These are phyloP conservation scores for Edolisoma coerulescens DNA, from an alignment of 2,113 vertebrate genomes.

Conservation along the genomic window DNA sequence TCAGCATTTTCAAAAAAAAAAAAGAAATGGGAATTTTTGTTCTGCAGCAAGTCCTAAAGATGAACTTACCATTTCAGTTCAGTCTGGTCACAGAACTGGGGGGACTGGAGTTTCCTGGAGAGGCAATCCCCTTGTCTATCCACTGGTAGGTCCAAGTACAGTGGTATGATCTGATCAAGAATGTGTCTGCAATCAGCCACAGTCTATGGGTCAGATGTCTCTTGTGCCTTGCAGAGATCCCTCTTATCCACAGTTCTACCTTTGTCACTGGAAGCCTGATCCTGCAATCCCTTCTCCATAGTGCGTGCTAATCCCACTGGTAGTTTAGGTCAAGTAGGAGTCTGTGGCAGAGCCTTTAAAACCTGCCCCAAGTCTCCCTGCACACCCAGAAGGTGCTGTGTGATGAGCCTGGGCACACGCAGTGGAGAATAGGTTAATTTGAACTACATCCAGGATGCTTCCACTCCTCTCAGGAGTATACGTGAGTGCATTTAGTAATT, in stretches of 20 bases:
- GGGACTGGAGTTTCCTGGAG: neutral
- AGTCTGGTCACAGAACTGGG: neutral
- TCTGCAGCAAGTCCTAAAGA: neutral
- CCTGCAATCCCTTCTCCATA: neutral
- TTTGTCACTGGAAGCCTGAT: neutral
- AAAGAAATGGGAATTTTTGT: neutral
- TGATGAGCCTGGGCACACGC: neutral
- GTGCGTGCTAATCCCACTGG: neutral
- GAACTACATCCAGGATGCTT: neutral
- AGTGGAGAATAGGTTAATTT: neutral
- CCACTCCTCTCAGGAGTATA: slow-evolving; percentile 20
- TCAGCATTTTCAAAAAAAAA: neutral
- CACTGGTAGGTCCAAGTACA: neutral
- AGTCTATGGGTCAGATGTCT: neutral
- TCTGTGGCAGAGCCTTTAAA: neutral
- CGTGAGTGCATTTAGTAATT: neutral
- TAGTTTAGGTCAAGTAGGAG: neutral
- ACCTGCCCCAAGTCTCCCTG: neutral
- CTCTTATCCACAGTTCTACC: neutral
- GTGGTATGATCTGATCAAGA: no score
- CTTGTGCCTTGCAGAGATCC: neutral
- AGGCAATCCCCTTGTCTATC: neutral
- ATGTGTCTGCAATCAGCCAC: fast-evolving
- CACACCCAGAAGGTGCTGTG: neutral
- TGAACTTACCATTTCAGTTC: neutral